These are phyloP conservation scores for Amazona vittata DNA, from an alignment of 2,113 vertebrate genomes.

Conservation along the genomic window DNA sequence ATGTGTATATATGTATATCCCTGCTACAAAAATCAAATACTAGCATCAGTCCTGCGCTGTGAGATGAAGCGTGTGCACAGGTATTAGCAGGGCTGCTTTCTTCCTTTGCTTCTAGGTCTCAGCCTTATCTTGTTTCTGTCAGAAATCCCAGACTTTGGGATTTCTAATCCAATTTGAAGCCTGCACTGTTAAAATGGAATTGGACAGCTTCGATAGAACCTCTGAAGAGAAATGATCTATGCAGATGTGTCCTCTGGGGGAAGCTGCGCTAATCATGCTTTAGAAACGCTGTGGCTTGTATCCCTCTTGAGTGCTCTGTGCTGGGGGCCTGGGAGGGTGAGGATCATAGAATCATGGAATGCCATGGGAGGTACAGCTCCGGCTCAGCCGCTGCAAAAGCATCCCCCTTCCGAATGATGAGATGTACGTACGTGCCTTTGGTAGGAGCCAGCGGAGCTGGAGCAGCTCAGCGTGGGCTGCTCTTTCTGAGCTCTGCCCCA, in stretches of 20 bases:
- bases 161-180: background rate
- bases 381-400: background rate
- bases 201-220: background rate
- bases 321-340: background rate
- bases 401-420: accelerated
- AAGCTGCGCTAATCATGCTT: background rate
- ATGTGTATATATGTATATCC: background rate
- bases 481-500: background rate
- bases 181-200: background rate
- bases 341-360: background rate
- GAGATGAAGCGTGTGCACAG: background rate
- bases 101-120: background rate
- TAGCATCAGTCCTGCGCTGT: background rate
- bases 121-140: background rate
- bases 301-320: background rate
- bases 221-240: background rate
- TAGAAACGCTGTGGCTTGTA: background rate
- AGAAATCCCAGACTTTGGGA: background rate
- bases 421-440: background rate
- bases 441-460: background rate
- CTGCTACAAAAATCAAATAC: background rate
- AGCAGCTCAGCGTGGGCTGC: background rate
- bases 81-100: background rate
- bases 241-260: background rate
- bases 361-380: background rate